phyloP scores from a whole-genome alignment of 2,888 invertebrate genomes.

The Idaea biselata region DNA sequence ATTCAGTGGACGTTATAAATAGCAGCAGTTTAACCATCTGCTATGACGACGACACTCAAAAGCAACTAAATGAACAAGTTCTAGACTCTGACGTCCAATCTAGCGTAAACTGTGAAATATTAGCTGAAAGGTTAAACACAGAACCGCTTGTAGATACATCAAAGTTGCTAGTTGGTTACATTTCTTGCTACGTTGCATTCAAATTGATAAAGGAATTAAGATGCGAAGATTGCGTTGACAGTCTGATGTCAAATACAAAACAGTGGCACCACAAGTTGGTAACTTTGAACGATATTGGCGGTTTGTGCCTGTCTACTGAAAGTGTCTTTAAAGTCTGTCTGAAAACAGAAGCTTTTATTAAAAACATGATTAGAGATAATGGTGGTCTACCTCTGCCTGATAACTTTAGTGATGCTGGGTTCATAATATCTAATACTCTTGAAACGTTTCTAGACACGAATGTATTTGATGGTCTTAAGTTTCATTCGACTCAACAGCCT shows the following conservation, averaged over 20 bases:
- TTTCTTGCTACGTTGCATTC: conserved; percentile 23
- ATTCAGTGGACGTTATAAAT: not conserved
- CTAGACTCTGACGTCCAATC: not conserved
- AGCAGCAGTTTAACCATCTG: not conserved
- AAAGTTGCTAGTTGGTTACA: conserved; percentile 24
- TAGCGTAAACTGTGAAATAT: not conserved
- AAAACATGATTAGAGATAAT: not conserved
- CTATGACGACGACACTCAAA: not conserved
- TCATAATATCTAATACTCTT: not conserved
- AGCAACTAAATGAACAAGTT: not conserved
- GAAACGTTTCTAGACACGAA: not conserved
- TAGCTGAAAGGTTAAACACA: not conserved
- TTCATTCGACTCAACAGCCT: not conserved
- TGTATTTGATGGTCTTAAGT: not conserved
- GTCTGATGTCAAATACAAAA: conserved; percentile 13
- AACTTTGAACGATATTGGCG: conserved; percentile 16
- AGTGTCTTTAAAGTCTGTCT: conserved; percentile 16
- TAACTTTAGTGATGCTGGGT: not conserved
- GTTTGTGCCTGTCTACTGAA: conserved; percentile 15
- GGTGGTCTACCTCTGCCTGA: not conserved
- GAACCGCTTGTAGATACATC: conserved; percentile 27
- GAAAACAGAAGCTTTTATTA: conserved; percentile 13
- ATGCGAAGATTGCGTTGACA: conserved; percentile 15
- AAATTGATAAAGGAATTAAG: conserved; percentile 16
- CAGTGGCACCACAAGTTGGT: conserved; percentile 21